phyloP scores from a whole-genome alignment of 2,888 invertebrate species.

The Rhagophthalmus giganteus region DNA sequence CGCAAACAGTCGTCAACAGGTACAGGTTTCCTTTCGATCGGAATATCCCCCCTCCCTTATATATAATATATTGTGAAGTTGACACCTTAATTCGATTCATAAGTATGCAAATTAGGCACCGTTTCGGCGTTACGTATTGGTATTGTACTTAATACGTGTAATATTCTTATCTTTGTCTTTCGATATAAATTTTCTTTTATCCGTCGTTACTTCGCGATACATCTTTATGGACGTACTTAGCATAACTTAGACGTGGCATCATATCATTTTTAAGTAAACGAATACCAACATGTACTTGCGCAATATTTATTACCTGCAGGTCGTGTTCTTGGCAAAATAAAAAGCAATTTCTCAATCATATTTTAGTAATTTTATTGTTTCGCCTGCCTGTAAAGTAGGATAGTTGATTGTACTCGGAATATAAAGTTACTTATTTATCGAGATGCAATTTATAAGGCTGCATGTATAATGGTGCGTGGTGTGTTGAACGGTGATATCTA shows the following conservation, averaged over 20 bases:
- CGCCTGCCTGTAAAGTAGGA: conserved; percentile 55
- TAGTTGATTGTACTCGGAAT: conserved; percentile 56
- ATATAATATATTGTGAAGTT: conserved; percentile 15
- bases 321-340: conserved; percentile 52
- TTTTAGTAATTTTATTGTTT: conserved; percentile 58
- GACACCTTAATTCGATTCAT: conserved; percentile 19
- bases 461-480: conserved; percentile 55
- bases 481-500: conserved; percentile 39
- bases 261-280: conserved; percentile 40
- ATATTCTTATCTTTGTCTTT: conserved; percentile 17
- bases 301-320: conserved; percentile 51
- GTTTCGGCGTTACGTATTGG: conserved; percentile 20
- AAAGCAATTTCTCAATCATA: conserved; percentile 56
- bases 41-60: too few relatives aligned
- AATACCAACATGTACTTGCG: conserved; percentile 47
- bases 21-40: conserved; percentile 7
- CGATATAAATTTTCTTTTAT: conserved; percentile 36
- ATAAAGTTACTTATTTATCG: conserved; percentile 58
- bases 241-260: conserved; percentile 44
- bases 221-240: conserved; percentile 44
- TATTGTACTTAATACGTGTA: conserved; percentile 17
- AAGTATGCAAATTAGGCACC: conserved; percentile 23
- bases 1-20: neutral
- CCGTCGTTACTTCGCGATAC: conserved; percentile 33
- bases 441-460: conserved; percentile 56